Evolutionary conservation across 2,888 invertebrate species (phyloP).

Genomic region (Patella ulyssiponensis): DNA sequence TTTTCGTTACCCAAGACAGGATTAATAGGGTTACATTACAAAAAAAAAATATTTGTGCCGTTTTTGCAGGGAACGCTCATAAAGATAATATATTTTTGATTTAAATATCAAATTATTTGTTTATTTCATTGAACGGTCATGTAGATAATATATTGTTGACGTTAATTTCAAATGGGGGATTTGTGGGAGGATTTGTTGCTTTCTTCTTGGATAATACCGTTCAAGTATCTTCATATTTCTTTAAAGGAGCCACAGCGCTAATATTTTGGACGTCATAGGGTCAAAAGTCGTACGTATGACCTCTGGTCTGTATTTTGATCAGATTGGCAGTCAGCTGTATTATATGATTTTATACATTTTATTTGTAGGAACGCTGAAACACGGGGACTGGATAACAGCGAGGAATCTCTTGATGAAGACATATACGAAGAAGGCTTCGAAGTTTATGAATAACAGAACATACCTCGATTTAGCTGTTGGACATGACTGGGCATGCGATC

Average conservation of each 20-base stretch:
- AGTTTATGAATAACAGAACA: slow-evolving; percentile 27
- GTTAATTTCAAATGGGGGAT: slow-evolving; percentile 30
- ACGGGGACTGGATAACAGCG: slow-evolving; percentile 19
- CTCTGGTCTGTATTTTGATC: too few species aligned
- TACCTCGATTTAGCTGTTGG: slow-evolving; percentile 14
- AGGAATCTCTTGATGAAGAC: neutral
- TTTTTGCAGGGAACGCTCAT: neutral
- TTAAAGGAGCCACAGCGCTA: too few species aligned
- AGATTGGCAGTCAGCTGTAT: too few species aligned
- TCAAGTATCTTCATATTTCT: slow-evolving; percentile 24
- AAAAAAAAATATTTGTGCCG: neutral
- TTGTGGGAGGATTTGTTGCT: slow-evolving; percentile 65
- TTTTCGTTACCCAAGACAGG: too few species aligned
- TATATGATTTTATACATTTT: slow-evolving; percentile 62
- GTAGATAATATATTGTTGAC: slow-evolving; percentile 5
- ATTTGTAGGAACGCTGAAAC: slow-evolving; percentile 42
- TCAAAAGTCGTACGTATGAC: too few species aligned
- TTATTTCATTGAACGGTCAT: neutral
- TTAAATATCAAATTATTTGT: too few species aligned
- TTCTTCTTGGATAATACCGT: slow-evolving; percentile 63
- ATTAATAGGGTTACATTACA: too few species aligned
- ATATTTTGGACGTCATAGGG: too few species aligned
- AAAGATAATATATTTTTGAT: too few species aligned
- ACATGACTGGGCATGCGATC: too few species aligned
- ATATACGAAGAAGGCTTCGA: slow-evolving; percentile 26